These are phyloP conservation scores for Tadarida brasiliensis DNA, from an alignment of 2,797 vertebrate genomes.

Conservation along the genomic window DNA sequence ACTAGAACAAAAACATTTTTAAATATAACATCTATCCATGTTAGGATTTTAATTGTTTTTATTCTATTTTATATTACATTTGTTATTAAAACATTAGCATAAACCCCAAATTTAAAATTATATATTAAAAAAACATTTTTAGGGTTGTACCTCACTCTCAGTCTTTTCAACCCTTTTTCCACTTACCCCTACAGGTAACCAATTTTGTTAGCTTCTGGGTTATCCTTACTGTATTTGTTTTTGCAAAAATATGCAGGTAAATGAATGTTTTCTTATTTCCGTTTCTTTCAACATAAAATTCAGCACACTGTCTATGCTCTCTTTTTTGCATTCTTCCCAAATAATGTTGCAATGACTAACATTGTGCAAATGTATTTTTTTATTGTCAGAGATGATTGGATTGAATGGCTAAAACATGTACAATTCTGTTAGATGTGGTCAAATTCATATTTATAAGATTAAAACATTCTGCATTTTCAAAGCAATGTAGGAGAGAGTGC, in stretches of 20 bases:
- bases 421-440: not conserved
- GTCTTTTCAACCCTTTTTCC: not conserved
- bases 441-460: not conserved
- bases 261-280: not conserved
- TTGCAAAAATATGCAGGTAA: not conserved
- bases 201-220: not conserved
- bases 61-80: not conserved
- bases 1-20: not conserved
- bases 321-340: not conserved
- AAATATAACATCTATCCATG: not conserved
- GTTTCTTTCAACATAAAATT: not conserved
- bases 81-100: not conserved
- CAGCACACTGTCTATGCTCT: not conserved
- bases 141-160: not conserved
- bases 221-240: not conserved
- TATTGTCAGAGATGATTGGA: not conserved
- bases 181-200: not conserved
- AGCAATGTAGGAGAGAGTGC: not conserved
- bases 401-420: not conserved
- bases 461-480: slow-evolving; percentile 20
- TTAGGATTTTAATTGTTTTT: not conserved
- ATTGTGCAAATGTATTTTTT: not conserved
- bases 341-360: not conserved
- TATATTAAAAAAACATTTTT: not conserved
- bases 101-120: not conserved